A percentile compares a stretch with the other conserved stretches of the same genome.
phyloP scores from a whole-genome alignment of 2,888 invertebrate genomes.

The Blastobasis adustella region DNA sequence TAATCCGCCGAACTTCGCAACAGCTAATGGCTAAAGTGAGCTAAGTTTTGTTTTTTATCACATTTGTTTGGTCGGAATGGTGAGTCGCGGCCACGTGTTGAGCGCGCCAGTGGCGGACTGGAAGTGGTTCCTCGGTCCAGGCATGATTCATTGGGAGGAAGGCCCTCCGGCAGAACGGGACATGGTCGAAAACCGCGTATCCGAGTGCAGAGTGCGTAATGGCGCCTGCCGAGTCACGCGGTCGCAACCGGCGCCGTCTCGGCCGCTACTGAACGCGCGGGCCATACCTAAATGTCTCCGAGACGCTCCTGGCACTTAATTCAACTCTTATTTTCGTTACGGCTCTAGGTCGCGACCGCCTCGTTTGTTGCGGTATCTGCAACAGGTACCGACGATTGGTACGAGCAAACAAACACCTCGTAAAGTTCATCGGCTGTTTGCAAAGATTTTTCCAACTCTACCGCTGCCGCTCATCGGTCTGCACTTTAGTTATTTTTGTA shows the following conservation, averaged over 20 bases:
- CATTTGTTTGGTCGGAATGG: slow-evolving; percentile 28
- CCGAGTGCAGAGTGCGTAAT: slow-evolving; percentile 32
- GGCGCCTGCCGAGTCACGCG: slow-evolving; percentile 46
- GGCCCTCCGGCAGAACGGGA: slow-evolving; percentile 53
- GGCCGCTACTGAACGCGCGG: slow-evolving; percentile 30
- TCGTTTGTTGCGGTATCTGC: slow-evolving; percentile 3
- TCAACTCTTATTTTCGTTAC: slow-evolving; percentile 16
- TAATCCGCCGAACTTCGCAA: slow-evolving; percentile 19
- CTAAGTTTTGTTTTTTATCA: slow-evolving; percentile 13
- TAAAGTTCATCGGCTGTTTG: too few species aligned
- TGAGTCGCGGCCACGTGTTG: slow-evolving; percentile 29
- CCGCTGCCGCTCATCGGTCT: not conserved
- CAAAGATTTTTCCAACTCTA: not conserved
- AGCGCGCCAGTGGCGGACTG: slow-evolving; percentile 29
- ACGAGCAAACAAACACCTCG: not conserved
- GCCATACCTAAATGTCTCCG: too few species aligned
- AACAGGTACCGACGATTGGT: slow-evolving; percentile 8
- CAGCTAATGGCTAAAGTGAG: slow-evolving; percentile 2
- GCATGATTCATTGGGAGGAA: slow-evolving; percentile 66
- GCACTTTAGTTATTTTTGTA: not conserved
- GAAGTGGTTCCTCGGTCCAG: slow-evolving; percentile 41
- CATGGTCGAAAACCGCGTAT: slow-evolving; percentile 49
- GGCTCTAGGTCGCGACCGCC: slow-evolving; percentile 5
- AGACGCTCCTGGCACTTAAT: slow-evolving; percentile 35
- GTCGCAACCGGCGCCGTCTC: slow-evolving; percentile 59